Evolutionary conservation across 2,113 vertebrate species (phyloP).

Genomic region (Chaetorhynchus papuensis): DNA sequence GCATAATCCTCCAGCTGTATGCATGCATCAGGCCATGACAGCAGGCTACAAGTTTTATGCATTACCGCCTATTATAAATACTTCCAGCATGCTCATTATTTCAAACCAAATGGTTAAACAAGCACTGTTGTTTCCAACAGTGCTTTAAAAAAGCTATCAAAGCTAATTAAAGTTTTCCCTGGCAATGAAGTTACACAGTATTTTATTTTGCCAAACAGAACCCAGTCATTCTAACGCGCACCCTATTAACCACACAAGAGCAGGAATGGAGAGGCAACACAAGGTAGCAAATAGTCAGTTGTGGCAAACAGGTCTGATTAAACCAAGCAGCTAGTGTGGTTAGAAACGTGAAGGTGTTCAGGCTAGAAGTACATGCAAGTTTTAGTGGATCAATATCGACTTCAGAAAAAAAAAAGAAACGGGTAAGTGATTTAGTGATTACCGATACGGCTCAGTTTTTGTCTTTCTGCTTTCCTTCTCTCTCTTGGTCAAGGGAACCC

Average conservation of each 20-base stretch:
- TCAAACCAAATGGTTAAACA: conserved; percentile 4
- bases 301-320: neutral
- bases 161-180: neutral
- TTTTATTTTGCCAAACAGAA: neutral
- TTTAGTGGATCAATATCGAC: conserved; percentile 67
- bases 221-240: neutral
- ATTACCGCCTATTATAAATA: neutral
- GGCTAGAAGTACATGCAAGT: conserved; percentile 27
- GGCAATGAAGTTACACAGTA: neutral
- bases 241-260: neutral
- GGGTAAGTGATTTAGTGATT: conserved; percentile 82
- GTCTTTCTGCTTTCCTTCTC: conserved; percentile 91
- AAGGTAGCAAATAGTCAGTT: neutral
- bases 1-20: neutral
- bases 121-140: neutral
- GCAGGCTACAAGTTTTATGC: neutral
- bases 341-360: neutral
- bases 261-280: neutral
- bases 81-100: conserved; percentile 13
- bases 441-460: conserved; percentile 98
- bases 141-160: neutral
- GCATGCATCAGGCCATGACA: conserved; percentile 18
- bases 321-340: neutral
- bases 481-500: conserved; percentile 86
- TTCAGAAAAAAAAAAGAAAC: conserved; percentile 18